phyloP scores from a whole-genome alignment of 92 coral and sea anemone species.

The Meandrina meandrites region DNA sequence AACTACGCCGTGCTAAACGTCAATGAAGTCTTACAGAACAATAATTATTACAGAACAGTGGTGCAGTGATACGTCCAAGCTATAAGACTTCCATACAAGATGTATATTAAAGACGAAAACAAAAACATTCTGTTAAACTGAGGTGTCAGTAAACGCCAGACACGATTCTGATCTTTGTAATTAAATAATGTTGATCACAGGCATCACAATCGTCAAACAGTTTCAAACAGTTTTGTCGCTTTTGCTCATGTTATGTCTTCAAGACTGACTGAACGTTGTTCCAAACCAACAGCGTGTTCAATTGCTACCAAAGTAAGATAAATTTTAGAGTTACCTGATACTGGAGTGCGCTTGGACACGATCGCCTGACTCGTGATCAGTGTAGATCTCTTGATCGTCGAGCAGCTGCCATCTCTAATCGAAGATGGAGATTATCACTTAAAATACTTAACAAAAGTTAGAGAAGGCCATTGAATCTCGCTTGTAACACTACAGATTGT shows the following conservation, averaged over 20 bases:
- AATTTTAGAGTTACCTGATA: not conserved
- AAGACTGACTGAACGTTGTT: not conserved
- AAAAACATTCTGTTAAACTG: not conserved
- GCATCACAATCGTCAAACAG: not conserved
- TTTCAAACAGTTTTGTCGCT: not conserved
- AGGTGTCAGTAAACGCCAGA: not conserved
- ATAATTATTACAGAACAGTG: too few relatives aligned
- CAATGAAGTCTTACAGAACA: too few relatives aligned
- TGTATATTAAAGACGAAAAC: too few relatives aligned
- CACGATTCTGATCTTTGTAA: not conserved
- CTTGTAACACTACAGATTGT: not conserved
- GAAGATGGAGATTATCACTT: not conserved
- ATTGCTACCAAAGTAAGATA: not conserved
- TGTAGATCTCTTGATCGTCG: too few relatives aligned
- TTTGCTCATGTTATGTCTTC: not conserved
- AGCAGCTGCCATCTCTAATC: not conserved
- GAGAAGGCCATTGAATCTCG: not conserved
- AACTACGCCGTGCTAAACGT: too few relatives aligned
- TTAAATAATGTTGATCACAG: not conserved
- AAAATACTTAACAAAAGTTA: not conserved
- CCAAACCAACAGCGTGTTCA: not conserved
- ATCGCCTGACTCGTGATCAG: not conserved
- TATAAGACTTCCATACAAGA: too few relatives aligned
- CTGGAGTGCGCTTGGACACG: not conserved
- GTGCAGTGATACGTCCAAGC: too few relatives aligned